Base-by-base conservation (phyloP, 2,888 invertebrate genomes). In the Philereme vetulata region DNA sequence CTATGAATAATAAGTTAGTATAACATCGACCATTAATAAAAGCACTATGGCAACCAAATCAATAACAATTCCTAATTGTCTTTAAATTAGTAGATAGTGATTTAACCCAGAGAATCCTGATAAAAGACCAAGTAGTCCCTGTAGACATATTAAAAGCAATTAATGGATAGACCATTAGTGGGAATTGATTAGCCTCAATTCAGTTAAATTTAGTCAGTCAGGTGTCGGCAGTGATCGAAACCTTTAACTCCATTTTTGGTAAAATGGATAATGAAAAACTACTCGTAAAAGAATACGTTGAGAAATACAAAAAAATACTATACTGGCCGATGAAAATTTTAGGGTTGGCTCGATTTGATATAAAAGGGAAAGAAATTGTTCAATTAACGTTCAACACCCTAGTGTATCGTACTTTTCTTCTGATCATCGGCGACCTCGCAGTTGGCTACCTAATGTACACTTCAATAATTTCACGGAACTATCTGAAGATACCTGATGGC, bases 301-400 rank as follows among this genome's bases (percentile, higher is more conserved):
- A 71, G 40, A 72, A 60, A 56, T 72, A 75, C 5, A 53, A 55
- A 10, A 70, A 57, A n/a, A 57, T 61, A n/a, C 54, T 75, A 43
- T 76, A 74, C 64, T 64, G 67, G 53, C 64, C 74, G 4, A 11
- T 81, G 10, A 76, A 75, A 67, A 43, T 71, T 4, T 66, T 66
- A n/a, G 86, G 85, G 33, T 81, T 75, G 43, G 71, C 77, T 34
- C 75, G 85, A 64, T 84, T 82, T 53, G 74, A 81, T 34, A 75
- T 84, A 3, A 72, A 71, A 58, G 71, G 83, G 48, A 74, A 72
- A 3, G 47, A 68, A 55, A 75, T 85, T n/a, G 71, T 75, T 10
- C 67, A 74, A 45, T 72, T 73, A 62, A 67, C 75, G 3, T 56
- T 56, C 4, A 64, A 50, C n/a, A 71, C 78, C 7, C 48, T 72